Conservation (phyloP, 1,140 invertebrate species). For the Sinella curviseta region DNA sequence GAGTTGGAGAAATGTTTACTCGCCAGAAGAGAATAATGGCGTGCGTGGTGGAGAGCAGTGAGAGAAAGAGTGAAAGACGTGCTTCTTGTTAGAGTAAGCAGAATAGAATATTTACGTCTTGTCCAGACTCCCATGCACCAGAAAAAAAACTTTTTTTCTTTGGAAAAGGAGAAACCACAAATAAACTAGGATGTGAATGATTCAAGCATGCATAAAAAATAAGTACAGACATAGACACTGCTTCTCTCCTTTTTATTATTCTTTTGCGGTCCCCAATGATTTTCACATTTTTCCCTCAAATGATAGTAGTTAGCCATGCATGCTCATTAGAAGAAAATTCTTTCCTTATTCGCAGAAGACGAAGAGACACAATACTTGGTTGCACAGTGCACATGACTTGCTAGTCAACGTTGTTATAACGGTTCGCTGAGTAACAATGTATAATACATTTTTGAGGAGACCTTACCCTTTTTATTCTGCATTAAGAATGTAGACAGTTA, state of each 20-base stretch:
- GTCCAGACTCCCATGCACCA: neutral
- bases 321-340: neutral
- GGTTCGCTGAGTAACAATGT: neutral
- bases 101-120: too few species aligned
- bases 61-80: too few species aligned
- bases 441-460: too few species aligned
- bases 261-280: neutral
- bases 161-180: neutral
- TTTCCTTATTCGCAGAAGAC: neutral
- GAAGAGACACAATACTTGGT: neutral
- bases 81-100: neutral
- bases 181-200: neutral
- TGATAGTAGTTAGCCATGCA: neutral
- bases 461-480: too few species aligned
- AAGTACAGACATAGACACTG: neutral
- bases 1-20: constrained; percentile 8
- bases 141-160: neutral
- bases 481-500: too few species aligned
- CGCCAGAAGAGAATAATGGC: constrained; percentile 16
- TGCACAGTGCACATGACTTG: too few species aligned
- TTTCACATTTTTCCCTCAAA: neutral
- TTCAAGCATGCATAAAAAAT: constrained; percentile 11
- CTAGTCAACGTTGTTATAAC: neutral
- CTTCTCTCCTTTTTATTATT: neutral
- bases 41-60: too few species aligned